Evolutionary conservation across 1,140 invertebrate genomes (phyloP), one percentile per base, ranked within the genome.

Genomic region (Parapsyche elsis): DNA sequence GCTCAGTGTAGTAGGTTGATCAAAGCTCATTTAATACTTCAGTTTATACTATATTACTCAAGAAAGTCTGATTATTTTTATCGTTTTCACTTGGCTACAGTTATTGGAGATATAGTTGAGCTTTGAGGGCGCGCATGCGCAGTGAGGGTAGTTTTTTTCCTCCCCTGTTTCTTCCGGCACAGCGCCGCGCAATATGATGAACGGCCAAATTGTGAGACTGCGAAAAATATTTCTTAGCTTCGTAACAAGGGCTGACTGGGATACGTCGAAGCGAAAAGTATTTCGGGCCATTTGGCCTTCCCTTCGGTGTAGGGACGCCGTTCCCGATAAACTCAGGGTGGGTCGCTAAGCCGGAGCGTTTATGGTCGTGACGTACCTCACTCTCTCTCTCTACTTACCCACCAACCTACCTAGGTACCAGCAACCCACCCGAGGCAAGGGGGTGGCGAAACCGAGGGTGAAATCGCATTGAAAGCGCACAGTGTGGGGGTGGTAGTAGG

Each of bases 211-310:
- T 81, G 80, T 81, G 78, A 79, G 78, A 75, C 76, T 81, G 77
- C 45, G 76, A 76, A 80, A 81, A 81, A 81, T 80, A 82, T 73
- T 75, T 53, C 49, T 73, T 24, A 30, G 57, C 67, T 74, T 61
- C 78, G 78, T 80, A 75, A 74, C 57, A 74, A 73, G 71, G 75
- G 80, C 76, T 73, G 71, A 78, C 59, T 81, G 79, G 38, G 10
- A 80, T 76, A 78, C 80, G 75, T 80, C 81, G 79, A 83, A 75
- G 79, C 79, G 78, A 81, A 81, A 81, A 83, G 77, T 83, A 83
- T 83, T 83, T 83, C 80, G 77, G 49, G 77, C 82, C 82, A 83
- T 81, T 81, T 83, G 71, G 67, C 64, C 77, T 44, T 70, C 46
- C 74, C 75, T 26, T 24, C 64, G 57, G 59, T 24, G 67, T 30